Base-by-base conservation (phyloP, 2,797 vertebrate genomes). In the Arrhamphus sclerolepis region DNA sequence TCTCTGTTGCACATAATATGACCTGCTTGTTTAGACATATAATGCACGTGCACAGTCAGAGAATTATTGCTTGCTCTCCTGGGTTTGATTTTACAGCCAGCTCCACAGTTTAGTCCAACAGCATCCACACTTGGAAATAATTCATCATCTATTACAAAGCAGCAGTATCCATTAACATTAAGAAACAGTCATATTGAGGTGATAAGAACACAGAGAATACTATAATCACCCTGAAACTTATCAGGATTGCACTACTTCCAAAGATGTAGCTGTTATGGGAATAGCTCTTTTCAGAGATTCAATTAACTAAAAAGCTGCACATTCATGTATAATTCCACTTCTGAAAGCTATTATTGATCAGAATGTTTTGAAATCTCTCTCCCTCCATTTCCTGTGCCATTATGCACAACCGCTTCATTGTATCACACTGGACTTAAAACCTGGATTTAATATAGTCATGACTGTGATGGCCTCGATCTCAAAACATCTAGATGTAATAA, bases 261-360 rank as follows among this genome's bases (percentile, higher is more conserved):
- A 48, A 72, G 62, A 82, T 63, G 57, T 83, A 77, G 79, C 57
- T 79, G 66, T 83, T 74, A 75, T 78, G 81, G 73, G 70, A 89
- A 81, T 75, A 66, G 72, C 83, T 87, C 75, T 75, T 41, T 62
- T 72, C 79, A 75, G 67, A 65, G 66, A 88, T 82, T 86, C 83
- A 89, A 92, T 93, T 88, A 89, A 87, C 78, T 89, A 90, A 91
- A 89, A 90, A 88, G 85, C 87, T 89, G 80, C 77, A 83, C 72
- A 81, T 84, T 83, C 81, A 50, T 53, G 72, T 65, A 62, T 79
- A 90, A 89, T 84, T 86, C 63, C 83, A 81, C 82, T 80, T 64
- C 65, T 77, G 66, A 75, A 85, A 82, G 81, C 82, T 78, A 75
- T 84, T 91, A 92, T 92, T 91, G 86, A 92, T 92, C 84, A 89